Evolutionary conservation across 1,140 invertebrate genomes (phyloP).

Genomic region (Trachymyrmex cornetzi): DNA sequence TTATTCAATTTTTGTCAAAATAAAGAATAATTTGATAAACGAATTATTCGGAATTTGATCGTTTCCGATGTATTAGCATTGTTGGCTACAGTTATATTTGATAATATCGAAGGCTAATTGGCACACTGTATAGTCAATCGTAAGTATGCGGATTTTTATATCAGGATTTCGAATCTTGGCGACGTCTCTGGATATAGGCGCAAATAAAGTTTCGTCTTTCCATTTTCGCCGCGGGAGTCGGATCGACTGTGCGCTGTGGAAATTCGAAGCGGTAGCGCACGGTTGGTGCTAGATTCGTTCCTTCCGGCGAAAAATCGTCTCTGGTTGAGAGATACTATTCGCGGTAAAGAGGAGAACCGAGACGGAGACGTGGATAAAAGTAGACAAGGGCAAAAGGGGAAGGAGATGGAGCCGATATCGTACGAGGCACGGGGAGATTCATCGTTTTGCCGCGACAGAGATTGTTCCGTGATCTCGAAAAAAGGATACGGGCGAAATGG

Average conservation of each 20-base stretch:
- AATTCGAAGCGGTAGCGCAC: constrained; percentile 38
- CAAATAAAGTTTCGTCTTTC: constrained; percentile 63
- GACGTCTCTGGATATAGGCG: constrained; percentile 27
- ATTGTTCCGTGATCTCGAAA: constrained; percentile 61
- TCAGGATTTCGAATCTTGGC: constrained; percentile 41
- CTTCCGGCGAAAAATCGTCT: constrained; percentile 68
- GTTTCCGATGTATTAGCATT: background rate
- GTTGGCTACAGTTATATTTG: background rate
- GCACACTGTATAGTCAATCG: background rate
- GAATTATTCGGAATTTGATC: background rate
- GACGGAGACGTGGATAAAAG: constrained; percentile 21
- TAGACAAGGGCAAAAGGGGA: background rate
- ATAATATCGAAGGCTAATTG: constrained; percentile 2
- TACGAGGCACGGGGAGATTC: constrained; percentile 27
- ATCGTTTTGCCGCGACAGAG: constrained; percentile 55
- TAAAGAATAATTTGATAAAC: background rate
- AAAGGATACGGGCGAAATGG: constrained; percentile 55
- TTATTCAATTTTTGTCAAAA: background rate
- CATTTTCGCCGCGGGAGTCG: constrained; percentile 43
- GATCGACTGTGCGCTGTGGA: constrained; percentile 46
- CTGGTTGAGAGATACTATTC: constrained; percentile 45
- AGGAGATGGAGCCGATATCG: constrained; percentile 38
- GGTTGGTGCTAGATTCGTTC: constrained; percentile 55
- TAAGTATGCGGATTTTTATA: constrained; percentile 25
- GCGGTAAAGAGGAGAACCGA: constrained; percentile 48